Evolutionary conservation across 35 echinoderm and acorn worm species (phyloP), one percentile per base, ranked within the genome.

Genomic region (Ophiothrix spiculata): DNA sequence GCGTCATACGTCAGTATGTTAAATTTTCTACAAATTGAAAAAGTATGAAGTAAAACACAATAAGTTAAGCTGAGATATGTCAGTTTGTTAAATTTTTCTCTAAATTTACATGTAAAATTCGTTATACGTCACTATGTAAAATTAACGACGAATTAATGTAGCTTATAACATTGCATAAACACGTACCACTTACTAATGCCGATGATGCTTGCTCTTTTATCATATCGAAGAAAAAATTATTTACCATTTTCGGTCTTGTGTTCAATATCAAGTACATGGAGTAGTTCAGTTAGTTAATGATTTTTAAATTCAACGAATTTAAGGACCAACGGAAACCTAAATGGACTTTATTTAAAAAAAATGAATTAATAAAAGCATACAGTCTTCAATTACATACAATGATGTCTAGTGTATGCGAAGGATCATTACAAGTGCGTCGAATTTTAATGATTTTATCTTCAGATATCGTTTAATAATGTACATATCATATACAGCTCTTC

Each of bases 381-480:
- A n/a, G n/a, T n/a, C n/a, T n/a, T n/a, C n/a, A n/a, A n/a, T n/a
- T n/a, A n/a, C n/a, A n/a, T n/a, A n/a, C n/a, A n/a, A n/a, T n/a
- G n/a, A n/a, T n/a, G n/a, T n/a, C n/a, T n/a, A n/a, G 8, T 54
- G 8, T 54, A 54, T 25, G 16, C 17, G 10, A 69, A 69, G 17
- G 16, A 69, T 69, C 60, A 69, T 69, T 28, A 12, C 29, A 1
- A 4, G 17, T 25, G 2, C 60, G 10, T n/a, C 60, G 60, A 69
- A 25, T 69, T 69, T 25, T 69, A 69, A 69, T 69, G 60, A 69
- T 69, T 69, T 69, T 69, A 4, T 15, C 16, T 69, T 49, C 10
- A 69, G 25, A 69, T 69, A n/a, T n/a, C 60, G 60, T 69, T 69
- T 15, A 69, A 69, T 69, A 69, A 69, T 69, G 60, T 69, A 69